Evolutionary conservation across 1,140 invertebrate species (phyloP), one percentile per base, ranked within the genome.

Genomic region (Orchestia grillus): DNA sequence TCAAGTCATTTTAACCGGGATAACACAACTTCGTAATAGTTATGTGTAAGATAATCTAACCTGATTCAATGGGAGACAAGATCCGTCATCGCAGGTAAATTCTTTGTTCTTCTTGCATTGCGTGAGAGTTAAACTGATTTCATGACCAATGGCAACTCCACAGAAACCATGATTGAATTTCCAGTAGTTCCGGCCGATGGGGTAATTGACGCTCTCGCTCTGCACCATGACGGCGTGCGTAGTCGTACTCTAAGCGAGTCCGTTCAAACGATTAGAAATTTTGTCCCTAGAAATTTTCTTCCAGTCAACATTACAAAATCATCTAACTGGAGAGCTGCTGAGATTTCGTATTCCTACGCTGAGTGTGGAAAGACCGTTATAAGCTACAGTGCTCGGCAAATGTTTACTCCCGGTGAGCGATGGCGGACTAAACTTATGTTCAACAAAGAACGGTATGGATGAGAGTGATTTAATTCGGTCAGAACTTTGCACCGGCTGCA

Each of bases 21-120:
- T 8, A 77, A 77, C 62, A 23, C 11, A 19, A 36, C 1, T 36
- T 36, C 28, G 11, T 3, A 77, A 19, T 23, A 19, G 28, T 77
- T 3, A 42, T 90, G 4, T 28, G 88, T 36, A 42, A 90, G 4
- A 42, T 19, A 11, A 41, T 90, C 88, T 90, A 44, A 95, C 95
- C 91, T 96, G 87, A 36, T 43, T 42, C 43, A 96, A n/a, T 4
- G 87, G 87, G 15, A 96, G 41, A 57, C 96, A 96, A n/a, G 87
- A 45, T n/a, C 96, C 96, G 44, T 96, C 96, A 47, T 96, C 57
- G 90, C 96, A 96, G 16, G 96, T 96, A 47, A 96, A 96, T 53
- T 96, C 57, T 23, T 77, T 47, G 88, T 95, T 57, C 28, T 96
- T 96, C 43, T 36, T 40, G 45, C 96, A 96, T 47, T 96, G 96